A percentile compares a stretch with the other conserved stretches of the same genome.
These are phyloP conservation scores for Heliconius cydno DNA, from an alignment of 2,888 invertebrate genomes.

Conservation along the genomic window DNA sequence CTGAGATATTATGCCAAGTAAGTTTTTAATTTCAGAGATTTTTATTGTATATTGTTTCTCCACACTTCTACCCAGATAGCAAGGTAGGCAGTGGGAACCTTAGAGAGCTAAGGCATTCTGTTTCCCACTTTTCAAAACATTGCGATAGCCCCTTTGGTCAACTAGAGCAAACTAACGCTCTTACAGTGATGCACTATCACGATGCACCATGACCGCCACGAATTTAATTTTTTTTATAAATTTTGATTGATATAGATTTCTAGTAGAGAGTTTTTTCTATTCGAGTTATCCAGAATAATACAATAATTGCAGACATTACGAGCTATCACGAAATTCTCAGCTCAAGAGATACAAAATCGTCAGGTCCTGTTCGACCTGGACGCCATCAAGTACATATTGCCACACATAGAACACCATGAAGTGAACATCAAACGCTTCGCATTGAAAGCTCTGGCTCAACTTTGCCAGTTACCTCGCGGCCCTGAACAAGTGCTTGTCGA, in stretches of 20 bases:
- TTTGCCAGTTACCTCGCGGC: constrained; percentile 75
- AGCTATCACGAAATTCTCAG: constrained; percentile 75
- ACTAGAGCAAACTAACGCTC: too few species aligned
- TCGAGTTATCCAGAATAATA: too few species aligned
- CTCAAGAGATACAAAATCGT: constrained; percentile 72
- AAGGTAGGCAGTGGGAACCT: too few species aligned
- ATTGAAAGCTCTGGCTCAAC: constrained; percentile 78
- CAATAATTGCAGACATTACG: constrained; percentile 65
- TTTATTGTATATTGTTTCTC: background rate
- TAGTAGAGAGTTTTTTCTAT: too few species aligned
- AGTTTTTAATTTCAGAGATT: background rate
- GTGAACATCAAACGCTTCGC: constrained; percentile 78
- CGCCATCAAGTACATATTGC: constrained; percentile 68
- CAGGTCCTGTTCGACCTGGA: constrained; percentile 62
- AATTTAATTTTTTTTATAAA: too few species aligned
- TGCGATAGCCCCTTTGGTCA: too few species aligned
- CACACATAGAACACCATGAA: constrained; percentile 69
- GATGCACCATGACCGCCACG: too few species aligned
- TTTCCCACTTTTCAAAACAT: too few species aligned
- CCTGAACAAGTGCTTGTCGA: constrained; percentile 73
- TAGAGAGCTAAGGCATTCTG: too few species aligned
- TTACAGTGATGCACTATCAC: too few species aligned
- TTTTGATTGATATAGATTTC: too few species aligned
- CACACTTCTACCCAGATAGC: background rate
- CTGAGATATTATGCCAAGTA: constrained; percentile 78